Conservation (phyloP, 2,888 invertebrate species). For the Sicus ferrugineus region DNA sequence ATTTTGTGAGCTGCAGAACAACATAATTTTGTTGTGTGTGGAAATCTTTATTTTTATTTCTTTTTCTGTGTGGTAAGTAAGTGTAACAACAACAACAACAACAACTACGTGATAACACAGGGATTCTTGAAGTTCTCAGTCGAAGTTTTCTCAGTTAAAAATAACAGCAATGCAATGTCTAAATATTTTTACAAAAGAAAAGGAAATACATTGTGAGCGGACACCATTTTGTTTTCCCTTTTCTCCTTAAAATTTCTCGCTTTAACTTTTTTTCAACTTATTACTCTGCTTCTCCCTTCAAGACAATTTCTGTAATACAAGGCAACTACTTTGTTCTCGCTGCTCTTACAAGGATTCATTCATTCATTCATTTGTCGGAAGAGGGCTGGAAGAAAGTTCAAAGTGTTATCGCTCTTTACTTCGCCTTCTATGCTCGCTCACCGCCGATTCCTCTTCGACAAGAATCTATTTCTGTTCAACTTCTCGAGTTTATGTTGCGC, state of each 20-base stretch:
- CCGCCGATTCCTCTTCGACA: neutral
- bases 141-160: too few species aligned
- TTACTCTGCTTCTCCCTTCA: neutral
- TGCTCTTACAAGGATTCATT: too few species aligned
- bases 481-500: neutral
- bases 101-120: neutral
- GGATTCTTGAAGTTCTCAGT: neutral
- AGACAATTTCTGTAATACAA: neutral
- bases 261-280: constrained; percentile 13
- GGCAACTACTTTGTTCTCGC: neutral
- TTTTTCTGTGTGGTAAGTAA: constrained; percentile 25
- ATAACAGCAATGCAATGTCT: too few species aligned
- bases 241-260: neutral
- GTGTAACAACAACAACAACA: constrained; percentile 16
- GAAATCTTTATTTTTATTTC: constrained; percentile 9
- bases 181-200: too few species aligned
- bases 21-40: constrained; percentile 6
- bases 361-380: neutral
- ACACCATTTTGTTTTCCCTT: constrained; percentile 38
- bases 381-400: constrained; percentile 23
- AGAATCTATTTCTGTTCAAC: constrained; percentile 1
- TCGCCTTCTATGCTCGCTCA: neutral
- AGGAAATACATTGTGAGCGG: neutral
- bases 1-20: neutral
- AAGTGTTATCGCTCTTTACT: constrained; percentile 21